Evolutionary conservation across 2,797 vertebrate genomes (phyloP).

Genomic region (Okamejei kenojei): DNA sequence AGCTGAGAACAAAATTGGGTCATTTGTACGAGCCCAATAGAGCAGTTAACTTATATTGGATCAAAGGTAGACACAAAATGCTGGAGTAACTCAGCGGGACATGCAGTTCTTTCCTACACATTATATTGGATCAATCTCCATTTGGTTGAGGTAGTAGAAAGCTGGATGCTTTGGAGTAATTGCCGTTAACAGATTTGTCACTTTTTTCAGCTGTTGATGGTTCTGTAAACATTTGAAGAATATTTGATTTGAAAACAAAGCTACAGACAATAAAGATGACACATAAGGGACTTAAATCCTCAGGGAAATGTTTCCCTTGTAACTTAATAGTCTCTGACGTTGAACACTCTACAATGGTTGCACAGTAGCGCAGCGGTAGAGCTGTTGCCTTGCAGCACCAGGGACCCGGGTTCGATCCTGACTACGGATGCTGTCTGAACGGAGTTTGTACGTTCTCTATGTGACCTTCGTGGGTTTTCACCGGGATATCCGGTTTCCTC

Average conservation of each 20-base stretch:
- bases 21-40: not conserved
- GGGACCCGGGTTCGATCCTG: too few relatives aligned
- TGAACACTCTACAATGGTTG: too few relatives aligned
- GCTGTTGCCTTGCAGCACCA: too few relatives aligned
- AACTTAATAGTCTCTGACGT: not conserved
- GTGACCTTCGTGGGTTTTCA: too few relatives aligned
- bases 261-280: not conserved
- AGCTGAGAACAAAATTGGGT: not conserved
- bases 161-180: not conserved
- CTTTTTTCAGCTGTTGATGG: not conserved
- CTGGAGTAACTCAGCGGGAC: too few relatives aligned
- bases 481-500: too few relatives aligned
- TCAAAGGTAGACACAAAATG: not conserved
- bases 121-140: not conserved
- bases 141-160: not conserved
- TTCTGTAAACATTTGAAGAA: not conserved
- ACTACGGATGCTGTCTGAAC: too few relatives aligned
- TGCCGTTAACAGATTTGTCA: not conserved
- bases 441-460: too few relatives aligned
- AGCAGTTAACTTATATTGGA: not conserved
- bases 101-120: too few relatives aligned
- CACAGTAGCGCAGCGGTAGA: too few relatives aligned
- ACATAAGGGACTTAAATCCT: not conserved
- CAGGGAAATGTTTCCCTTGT: not conserved
- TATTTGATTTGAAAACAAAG: not conserved